Evolutionary conservation across 2,797 vertebrate genomes (phyloP), one percentile per base, ranked within the genome.

Genomic region (Ceryle rudis): DNA sequence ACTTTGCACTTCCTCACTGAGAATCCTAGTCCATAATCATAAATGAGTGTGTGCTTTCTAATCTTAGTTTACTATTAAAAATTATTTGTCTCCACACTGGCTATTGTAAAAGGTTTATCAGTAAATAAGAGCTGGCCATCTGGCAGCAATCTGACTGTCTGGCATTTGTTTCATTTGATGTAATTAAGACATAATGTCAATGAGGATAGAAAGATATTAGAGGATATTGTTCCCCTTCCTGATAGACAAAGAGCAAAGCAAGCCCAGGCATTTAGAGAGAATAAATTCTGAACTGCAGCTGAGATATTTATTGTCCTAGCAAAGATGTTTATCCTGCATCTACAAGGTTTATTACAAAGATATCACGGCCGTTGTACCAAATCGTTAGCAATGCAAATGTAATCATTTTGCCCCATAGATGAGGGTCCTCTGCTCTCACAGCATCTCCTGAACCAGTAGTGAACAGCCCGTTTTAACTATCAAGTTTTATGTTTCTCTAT

Each of bases 121-220:
- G 97, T 97, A 98, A 97, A 97, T 96, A 97, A 93, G 84, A 94
- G 91, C 91, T 94, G 92, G 95, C 97, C 97, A 98, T 98, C 97
- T 98, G 97, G 97, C 96, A 97, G 93, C 96, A 96, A 97, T 97
- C 96, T 95, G 96, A 97, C 89, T 96, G 96, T 96, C 90, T 96
- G 95, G 92, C 97, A 94, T 97, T 97, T 97, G 93, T 98, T 97
- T 97, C 93, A 73, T 94, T 96, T 96, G 57, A 77, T 96, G 44
- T 97, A 98, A 98, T 98, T 96, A 98, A 98, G 97, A 97, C 96
- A 88, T 97, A 98, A 97, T 95, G 97, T 97, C 96, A 96, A 87
- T 93, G 91, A 97, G 96, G 88, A 96, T 91, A 96, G 96, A 97
- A 97, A 97, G 92, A 97, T 97, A 98, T 98, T 98, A 97, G 92